A percentile compares a stretch with the other conserved stretches of the same genome.
Evolutionary conservation across 2,113 vertebrate species (phyloP).

Genomic region (Aphelocoma coerulescens): DNA sequence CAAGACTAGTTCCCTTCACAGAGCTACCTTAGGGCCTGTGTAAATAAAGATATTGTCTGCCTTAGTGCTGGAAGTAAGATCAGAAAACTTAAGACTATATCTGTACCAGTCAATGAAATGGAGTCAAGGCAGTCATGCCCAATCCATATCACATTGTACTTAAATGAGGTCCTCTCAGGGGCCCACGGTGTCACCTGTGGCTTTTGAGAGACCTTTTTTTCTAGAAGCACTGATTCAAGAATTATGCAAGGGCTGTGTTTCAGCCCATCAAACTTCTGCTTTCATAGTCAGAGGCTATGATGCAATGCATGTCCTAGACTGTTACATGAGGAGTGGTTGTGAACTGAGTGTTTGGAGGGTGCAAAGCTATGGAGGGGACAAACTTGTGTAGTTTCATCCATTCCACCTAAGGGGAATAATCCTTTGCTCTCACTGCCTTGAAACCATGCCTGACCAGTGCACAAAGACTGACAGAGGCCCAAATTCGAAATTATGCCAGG

Average conservation of each 20-base stretch:
- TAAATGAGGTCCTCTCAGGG: background rate
- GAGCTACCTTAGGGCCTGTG: background rate
- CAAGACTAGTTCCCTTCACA: background rate
- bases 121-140: background rate
- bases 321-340: background rate
- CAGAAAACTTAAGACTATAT: background rate
- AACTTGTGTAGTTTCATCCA: background rate
- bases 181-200: background rate
- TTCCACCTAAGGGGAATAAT: background rate
- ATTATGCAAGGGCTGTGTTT: background rate
- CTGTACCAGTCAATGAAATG: background rate
- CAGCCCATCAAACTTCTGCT: background rate
- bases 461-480: background rate
- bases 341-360: background rate
- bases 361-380: background rate
- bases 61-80: background rate
- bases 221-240: background rate
- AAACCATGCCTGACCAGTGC: background rate
- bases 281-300: background rate
- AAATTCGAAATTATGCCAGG: background rate
- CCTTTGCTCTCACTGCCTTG: background rate
- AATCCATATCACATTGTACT: background rate
- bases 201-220: background rate
- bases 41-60: background rate
- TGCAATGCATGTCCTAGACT: background rate